Conservation (phyloP, 2,113 vertebrate genomes). For the Dermatemys mawii region DNA sequence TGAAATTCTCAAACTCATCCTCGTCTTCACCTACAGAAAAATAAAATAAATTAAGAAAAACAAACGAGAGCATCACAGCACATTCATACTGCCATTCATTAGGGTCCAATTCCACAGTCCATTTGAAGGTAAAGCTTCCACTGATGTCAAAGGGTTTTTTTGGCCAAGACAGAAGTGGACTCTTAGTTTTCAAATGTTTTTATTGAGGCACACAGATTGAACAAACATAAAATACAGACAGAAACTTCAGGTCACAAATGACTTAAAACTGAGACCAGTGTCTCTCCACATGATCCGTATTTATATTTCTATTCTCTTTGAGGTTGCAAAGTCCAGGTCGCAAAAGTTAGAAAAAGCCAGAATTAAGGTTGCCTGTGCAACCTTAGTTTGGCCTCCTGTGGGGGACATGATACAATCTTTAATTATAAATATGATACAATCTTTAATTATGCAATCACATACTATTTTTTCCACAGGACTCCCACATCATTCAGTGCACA, state of each 20-base stretch:
- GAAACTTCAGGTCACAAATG: not conserved
- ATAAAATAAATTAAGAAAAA: constrained; percentile 22
- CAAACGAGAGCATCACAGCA: not conserved
- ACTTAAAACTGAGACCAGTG: not conserved
- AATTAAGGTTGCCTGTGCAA: not conserved
- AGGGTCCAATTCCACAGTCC: not conserved
- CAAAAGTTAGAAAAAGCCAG: not conserved
- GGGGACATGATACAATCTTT: too few species aligned
- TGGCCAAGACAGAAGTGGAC: not conserved
- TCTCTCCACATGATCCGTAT: not conserved
- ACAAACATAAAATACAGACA: not conserved
- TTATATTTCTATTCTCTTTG: not conserved
- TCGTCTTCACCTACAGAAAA: constrained; percentile 75
- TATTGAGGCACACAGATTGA: not conserved
- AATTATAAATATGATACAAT: not conserved
- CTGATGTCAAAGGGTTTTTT: not conserved
- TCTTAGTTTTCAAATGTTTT: not conserved
- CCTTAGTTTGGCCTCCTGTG: not conserved
- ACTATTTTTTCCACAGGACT: not conserved
- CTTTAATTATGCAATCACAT: not conserved
- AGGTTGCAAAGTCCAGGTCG: not conserved
- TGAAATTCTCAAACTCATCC: constrained; percentile 79
- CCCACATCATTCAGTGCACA: not conserved
- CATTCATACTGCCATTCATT: accelerated
- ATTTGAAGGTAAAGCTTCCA: not conserved